These are phyloP conservation scores for Chrysoperla carnea DNA, from an alignment of 1,140 invertebrate genomes.

Conservation along the genomic window DNA sequence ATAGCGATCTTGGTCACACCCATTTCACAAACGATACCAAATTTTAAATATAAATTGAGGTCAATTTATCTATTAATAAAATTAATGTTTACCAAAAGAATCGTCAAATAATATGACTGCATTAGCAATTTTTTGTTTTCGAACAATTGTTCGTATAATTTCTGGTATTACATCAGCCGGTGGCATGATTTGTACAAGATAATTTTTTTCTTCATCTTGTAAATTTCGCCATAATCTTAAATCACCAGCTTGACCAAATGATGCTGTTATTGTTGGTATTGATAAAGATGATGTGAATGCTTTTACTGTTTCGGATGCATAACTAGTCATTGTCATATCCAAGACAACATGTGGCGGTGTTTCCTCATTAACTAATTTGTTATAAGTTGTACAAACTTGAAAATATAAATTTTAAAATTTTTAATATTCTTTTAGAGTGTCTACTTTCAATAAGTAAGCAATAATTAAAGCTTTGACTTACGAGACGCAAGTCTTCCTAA, in stretches of 20 bases:
- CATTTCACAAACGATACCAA: no score
- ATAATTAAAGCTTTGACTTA: slow-evolving; percentile 18
- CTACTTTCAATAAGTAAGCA: no score
- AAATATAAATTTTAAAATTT: slow-evolving; percentile 5
- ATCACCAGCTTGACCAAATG: slow-evolving; percentile 68
- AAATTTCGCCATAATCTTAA: slow-evolving; percentile 60
- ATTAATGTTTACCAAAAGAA: slow-evolving; percentile 45
- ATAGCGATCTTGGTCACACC: no score
- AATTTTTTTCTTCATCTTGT: slow-evolving; percentile 43
- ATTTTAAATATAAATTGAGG: no score
- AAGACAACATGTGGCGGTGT: slow-evolving; percentile 57
- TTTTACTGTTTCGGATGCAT: slow-evolving; percentile 65
- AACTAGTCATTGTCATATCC: slow-evolving; percentile 57
- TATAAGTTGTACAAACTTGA: slow-evolving; percentile 50
- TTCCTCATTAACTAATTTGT: slow-evolving; percentile 36
- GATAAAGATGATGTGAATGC: slow-evolving; percentile 59
- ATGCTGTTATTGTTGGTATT: slow-evolving; percentile 63
- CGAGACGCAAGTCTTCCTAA: slow-evolving; percentile 42
- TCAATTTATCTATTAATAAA: no score
- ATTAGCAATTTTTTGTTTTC: slow-evolving; percentile 69
- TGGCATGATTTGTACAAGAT: slow-evolving; percentile 57
- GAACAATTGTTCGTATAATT: slow-evolving; percentile 59
- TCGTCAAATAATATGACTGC: slow-evolving; percentile 80
- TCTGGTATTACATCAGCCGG: slow-evolving; percentile 70
- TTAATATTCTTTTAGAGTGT: no score